A percentile compares a stretch with the other conserved stretches of the same genome.
phyloP scores from a whole-genome alignment of 2,113 vertebrate species.

The Enhydra lutris region DNA sequence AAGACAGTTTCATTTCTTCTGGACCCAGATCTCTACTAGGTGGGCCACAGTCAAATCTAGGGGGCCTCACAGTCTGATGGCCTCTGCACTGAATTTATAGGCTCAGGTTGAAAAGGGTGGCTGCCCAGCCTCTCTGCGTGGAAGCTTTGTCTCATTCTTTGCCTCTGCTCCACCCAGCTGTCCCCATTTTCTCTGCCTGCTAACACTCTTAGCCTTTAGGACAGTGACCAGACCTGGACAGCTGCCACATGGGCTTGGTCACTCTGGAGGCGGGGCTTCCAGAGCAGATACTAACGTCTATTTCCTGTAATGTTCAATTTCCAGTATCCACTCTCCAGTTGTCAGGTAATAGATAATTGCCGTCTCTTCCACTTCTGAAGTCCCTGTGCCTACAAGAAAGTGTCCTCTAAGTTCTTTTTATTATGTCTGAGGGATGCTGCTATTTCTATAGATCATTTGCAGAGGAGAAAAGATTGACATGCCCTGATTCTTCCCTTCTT shows the following conservation, averaged over 20 bases:
- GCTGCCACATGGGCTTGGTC: not conserved
- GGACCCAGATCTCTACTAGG: not conserved
- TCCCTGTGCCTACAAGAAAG: not conserved
- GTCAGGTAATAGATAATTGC: not conserved
- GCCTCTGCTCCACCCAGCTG: not conserved
- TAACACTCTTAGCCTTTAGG: not conserved
- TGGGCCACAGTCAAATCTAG: not conserved
- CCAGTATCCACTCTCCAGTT: not conserved
- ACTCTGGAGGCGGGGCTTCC: not conserved
- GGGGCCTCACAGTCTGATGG: not conserved
- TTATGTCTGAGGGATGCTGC: slow-evolving; percentile 39
- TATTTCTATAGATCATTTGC: slow-evolving; percentile 61
- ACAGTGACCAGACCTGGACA: not conserved
- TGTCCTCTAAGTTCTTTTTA: slow-evolving; percentile 6
- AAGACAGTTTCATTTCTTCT: slow-evolving; percentile 5
- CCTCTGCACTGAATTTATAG: not conserved
- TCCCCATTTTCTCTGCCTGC: not conserved
- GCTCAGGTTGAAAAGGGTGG: not conserved
- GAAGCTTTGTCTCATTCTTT: slow-evolving; percentile 3
- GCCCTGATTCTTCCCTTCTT: slow-evolving; percentile 28
- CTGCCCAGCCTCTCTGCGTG: not conserved
- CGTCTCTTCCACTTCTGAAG: not conserved
- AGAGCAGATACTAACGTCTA: not conserved
- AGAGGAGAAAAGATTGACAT: slow-evolving; percentile 51
- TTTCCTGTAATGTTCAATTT: slow-evolving; percentile 13